Conservation (phyloP, 2,797 vertebrate species). For the Centropyge bicolor region DNA sequence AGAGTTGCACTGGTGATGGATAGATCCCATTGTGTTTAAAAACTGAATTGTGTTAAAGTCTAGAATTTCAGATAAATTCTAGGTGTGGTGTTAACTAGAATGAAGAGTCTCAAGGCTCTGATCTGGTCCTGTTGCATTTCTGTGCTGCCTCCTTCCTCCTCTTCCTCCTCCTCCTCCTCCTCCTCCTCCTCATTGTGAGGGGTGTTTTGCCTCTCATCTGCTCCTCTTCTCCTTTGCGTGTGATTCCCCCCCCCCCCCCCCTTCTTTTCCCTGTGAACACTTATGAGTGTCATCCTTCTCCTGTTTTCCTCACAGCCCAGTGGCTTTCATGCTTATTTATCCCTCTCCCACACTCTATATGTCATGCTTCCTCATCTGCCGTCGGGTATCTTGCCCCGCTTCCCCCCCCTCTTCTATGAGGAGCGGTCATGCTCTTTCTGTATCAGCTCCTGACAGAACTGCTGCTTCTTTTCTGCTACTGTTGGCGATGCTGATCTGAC, state of each 20-base stretch:
- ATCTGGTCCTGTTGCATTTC: slow-evolving; percentile 82
- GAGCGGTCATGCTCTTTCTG: slow-evolving; percentile 63
- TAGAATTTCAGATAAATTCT: slow-evolving; percentile 73
- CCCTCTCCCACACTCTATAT: slow-evolving; percentile 65
- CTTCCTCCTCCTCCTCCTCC: slow-evolving; percentile 22
- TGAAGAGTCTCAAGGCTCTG: slow-evolving; percentile 83
- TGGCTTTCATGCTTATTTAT: slow-evolving; percentile 67
- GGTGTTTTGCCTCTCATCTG: slow-evolving; percentile 34
- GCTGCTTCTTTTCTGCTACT: slow-evolving; percentile 71
- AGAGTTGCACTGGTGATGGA: slow-evolving; percentile 74
- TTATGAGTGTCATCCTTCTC: slow-evolving; percentile 63
- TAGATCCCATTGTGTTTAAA: slow-evolving; percentile 70
- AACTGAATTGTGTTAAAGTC: slow-evolving; percentile 68
- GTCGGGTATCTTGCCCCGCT: slow-evolving; percentile 52
- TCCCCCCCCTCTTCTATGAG: slow-evolving; percentile 46
- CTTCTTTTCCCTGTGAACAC: slow-evolving; percentile 61
- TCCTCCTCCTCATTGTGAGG: slow-evolving; percentile 27
- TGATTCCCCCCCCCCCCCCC: slow-evolving; percentile 42
- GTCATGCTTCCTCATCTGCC: slow-evolving; percentile 68
- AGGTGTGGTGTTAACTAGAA: slow-evolving; percentile 81
- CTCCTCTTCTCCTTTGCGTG: slow-evolving; percentile 57
- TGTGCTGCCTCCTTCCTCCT: slow-evolving; percentile 54
- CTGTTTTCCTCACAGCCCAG: slow-evolving; percentile 49
- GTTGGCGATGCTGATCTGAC: slow-evolving; percentile 66
- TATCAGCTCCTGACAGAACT: slow-evolving; percentile 69